Base-by-base conservation (phyloP, 2,113 vertebrate species). In the Eurystomus gularis region DNA sequence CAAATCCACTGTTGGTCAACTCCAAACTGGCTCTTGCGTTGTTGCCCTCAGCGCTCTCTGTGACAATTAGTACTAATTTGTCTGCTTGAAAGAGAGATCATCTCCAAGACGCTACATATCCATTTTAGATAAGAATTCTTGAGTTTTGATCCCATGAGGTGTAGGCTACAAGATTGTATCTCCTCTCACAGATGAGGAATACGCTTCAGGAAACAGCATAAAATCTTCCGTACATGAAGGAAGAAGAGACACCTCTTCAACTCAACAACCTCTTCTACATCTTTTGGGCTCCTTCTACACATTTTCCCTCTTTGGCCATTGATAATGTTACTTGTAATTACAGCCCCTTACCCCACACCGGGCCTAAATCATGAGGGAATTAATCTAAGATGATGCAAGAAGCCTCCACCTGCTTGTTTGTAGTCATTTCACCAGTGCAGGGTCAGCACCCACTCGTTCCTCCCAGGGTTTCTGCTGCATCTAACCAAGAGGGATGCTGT, bases 161-260 rank as follows among this genome's bases (percentile, higher is more conserved):
- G 17, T 44, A 39, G 60, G 55, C 39, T 61, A 69, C 58, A 76
- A 83, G 48, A 75, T 17, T 1, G 13, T 11, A 66, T 35, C 25
- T 55, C 21, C 35, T 81, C 48, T 76, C 55, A 46, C 20, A 65
- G 62, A 62, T 1, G 1, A 78, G 31, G 11, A 90, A 31, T 35
- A 60, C 37, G 44, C 51, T 82, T 82, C 65, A 78, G 91, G 48
- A 52, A 81, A 42, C 66, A 51, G 24, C 55, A 64, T 10, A 35
- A 7, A 23, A 31, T 37, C n/a, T 78, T 65, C 39, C 58, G 15
- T 11, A 39, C 0, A 0, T 6, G 35, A 69, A 77, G 23, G 23
- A 64, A 72, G 49, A 68, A 48, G 21, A 86, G 58, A 57, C 10
- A 64, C 25, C 26, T 84, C 71, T 88, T 40, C 51, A 66, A 29